phyloP scores from a whole-genome alignment of 2,113 vertebrate species.

The Oncorhynchus masou region DNA sequence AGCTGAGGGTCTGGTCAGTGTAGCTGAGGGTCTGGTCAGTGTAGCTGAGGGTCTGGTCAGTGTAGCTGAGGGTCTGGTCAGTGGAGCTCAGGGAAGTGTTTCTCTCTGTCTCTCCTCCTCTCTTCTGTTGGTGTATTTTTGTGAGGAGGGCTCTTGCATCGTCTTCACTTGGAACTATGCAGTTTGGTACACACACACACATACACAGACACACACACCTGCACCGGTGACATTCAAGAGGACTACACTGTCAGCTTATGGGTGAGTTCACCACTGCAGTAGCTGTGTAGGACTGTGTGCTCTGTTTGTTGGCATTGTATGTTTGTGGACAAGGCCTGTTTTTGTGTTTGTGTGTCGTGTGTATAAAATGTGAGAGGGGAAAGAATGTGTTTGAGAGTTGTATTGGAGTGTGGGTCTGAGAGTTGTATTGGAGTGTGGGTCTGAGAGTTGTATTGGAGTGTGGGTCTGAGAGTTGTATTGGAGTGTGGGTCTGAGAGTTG shows the following conservation, averaged over 20 bases:
- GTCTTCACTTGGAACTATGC: too few species aligned
- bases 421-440: too few species aligned
- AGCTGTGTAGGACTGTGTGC: too few species aligned
- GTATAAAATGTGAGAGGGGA: background rate
- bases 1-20: slow-evolving; percentile 26
- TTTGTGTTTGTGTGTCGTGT: background rate
- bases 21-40: slow-evolving; percentile 25
- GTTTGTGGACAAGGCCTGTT: too few species aligned
- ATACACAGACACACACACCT: background rate
- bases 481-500: too few species aligned
- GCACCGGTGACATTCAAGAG: background rate
- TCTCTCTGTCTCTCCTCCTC: slow-evolving; percentile 14
- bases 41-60: slow-evolving; percentile 25
- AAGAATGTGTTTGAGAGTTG: background rate
- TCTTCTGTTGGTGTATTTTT: background rate
- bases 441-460: too few species aligned
- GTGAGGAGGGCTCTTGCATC: background rate
- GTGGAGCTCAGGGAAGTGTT: slow-evolving; percentile 45
- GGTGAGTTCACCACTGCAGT: background rate
- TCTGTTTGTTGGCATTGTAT: too few species aligned
- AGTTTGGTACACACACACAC: background rate
- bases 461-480: too few species aligned
- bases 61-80: slow-evolving; percentile 20
- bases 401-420: too few species aligned
- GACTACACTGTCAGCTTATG: background rate